phyloP scores from a whole-genome alignment of 2,888 invertebrate genomes.

The Phyllotreta striolata region DNA sequence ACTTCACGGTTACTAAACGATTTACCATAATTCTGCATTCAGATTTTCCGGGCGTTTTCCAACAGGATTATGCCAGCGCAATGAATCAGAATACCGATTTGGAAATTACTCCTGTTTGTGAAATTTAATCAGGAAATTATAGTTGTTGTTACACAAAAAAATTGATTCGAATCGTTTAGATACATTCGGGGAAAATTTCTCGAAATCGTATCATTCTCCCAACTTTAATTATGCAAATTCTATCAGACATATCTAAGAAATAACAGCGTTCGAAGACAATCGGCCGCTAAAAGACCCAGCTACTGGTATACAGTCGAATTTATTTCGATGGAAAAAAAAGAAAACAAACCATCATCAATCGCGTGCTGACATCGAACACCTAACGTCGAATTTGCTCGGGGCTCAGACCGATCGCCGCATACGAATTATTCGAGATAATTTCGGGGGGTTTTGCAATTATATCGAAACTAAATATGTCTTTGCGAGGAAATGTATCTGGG shows the following conservation, averaged over 20 bases:
- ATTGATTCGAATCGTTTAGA: no score
- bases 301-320: constrained; percentile 8
- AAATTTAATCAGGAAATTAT: no score
- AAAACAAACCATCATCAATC: constrained; percentile 38
- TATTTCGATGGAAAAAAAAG: constrained; percentile 20
- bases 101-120: no score
- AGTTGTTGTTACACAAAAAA: no score
- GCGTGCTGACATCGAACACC: constrained; percentile 34
- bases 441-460: constrained; percentile 42
- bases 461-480: constrained; percentile 44
- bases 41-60: no score
- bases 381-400: constrained; percentile 35
- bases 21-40: constrained; percentile 1
- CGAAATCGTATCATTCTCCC: constrained; percentile 5
- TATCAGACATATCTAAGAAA: constrained; percentile 19
- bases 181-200: no score
- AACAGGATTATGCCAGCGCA: no score
- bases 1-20: neutral
- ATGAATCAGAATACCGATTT: no score
- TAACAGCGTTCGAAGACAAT: constrained; percentile 27
- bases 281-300: constrained; percentile 20
- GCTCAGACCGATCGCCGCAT: constrained; percentile 30
- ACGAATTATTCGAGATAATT: constrained; percentile 38
- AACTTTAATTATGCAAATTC: constrained; percentile 23
- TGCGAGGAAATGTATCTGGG: constrained; percentile 35